These are phyloP conservation scores for Diarsia mendica DNA, from an alignment of 2,888 invertebrate genomes.

Conservation along the genomic window DNA sequence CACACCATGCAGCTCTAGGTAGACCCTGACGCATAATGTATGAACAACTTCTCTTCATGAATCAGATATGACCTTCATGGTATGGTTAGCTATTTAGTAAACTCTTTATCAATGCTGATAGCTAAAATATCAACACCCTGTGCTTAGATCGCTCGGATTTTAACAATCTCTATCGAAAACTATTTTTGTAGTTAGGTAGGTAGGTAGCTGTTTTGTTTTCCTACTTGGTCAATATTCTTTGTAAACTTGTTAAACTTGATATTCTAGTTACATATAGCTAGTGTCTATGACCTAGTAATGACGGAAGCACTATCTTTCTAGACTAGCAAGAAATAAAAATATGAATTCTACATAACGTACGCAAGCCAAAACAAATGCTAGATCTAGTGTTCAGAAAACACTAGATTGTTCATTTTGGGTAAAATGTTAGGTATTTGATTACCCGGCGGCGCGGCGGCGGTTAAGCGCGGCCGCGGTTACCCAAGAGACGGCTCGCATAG, in stretches of 20 bases:
- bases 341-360: neutral
- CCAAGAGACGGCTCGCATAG: constrained; percentile 44
- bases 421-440: constrained; percentile 60
- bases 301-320: constrained; percentile 24
- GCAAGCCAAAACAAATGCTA: neutral
- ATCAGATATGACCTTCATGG: neutral
- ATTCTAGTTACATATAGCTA: neutral
- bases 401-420: constrained; percentile 45
- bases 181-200: too few species aligned
- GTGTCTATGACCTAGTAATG: constrained; percentile 28
- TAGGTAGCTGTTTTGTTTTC: neutral
- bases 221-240: neutral
- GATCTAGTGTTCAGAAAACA: neutral
- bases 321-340: constrained; percentile 4
- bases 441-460: constrained; percentile 33
- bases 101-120: neutral
- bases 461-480: constrained; percentile 54
- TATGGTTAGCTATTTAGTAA: too few species aligned
- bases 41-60: neutral
- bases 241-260: constrained; percentile 3
- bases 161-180: neutral
- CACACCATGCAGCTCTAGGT: neutral
- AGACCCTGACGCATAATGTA: neutral
- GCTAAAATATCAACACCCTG: neutral
- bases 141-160: neutral